Conservation (phyloP, 2,113 vertebrate species). For the Ibidorhyncha struthersii region DNA sequence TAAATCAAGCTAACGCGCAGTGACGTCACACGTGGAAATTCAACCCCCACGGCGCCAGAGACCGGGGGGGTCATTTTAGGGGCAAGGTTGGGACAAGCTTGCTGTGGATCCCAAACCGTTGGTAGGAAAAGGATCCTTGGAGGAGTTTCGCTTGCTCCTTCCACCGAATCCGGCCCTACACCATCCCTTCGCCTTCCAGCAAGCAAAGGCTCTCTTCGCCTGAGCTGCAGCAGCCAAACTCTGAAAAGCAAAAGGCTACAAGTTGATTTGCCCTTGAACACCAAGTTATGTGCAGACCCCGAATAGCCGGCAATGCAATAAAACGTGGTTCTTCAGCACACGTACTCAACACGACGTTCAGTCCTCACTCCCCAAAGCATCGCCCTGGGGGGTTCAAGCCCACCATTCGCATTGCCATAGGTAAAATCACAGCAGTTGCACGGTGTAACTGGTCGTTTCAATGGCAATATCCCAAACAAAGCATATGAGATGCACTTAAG, state of each 20-base stretch:
- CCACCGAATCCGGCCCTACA: background rate
- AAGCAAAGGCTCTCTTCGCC: background rate
- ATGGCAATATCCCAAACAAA: background rate
- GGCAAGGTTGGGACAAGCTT: background rate
- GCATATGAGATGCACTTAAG: background rate
- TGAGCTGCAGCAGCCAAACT: rapidly evolving
- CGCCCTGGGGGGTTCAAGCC: background rate
- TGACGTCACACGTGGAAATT: background rate
- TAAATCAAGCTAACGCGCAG: background rate
- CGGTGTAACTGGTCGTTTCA: background rate
- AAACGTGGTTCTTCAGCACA: background rate
- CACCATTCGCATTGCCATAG: background rate
- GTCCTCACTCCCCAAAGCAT: background rate
- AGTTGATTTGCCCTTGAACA: background rate
- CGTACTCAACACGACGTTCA: rapidly evolving
- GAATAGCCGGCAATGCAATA: background rate
- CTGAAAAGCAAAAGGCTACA: background rate
- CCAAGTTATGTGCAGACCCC: background rate
- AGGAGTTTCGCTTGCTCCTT: background rate
- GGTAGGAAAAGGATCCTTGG: rapidly evolving
- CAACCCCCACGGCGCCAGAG: background rate
- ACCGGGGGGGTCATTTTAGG: background rate
- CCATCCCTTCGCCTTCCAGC: rapidly evolving
- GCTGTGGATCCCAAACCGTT: background rate
- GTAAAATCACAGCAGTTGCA: background rate